Evolutionary conservation across 2,888 invertebrate species (phyloP).

Genomic region (Parnassius apollo): DNA sequence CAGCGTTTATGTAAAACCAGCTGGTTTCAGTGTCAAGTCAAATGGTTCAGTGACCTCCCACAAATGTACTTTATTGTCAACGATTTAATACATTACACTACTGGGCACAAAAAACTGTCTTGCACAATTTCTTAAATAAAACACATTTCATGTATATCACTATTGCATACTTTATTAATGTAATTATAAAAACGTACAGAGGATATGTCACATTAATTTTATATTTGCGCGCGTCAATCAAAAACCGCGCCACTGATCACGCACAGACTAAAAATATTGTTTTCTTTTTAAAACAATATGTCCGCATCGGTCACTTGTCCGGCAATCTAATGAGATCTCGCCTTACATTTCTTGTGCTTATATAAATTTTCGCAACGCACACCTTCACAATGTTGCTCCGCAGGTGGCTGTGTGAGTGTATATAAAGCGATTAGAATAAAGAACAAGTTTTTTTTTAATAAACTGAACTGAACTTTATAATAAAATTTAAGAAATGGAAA

Average conservation of each 20-base stretch:
- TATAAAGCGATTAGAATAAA: conserved; percentile 3
- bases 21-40: conserved; percentile 2
- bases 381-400: conserved; percentile 3
- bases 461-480: neutral
- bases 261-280: conserved; percentile 27
- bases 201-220: conserved; percentile 32
- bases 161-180: conserved; percentile 20
- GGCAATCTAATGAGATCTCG: conserved; percentile 38
- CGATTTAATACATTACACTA: conserved; percentile 5
- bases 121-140: conserved; percentile 6
- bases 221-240: conserved; percentile 26
- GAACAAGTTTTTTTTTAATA: conserved; percentile 28
- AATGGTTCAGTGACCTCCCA: conserved; percentile 3
- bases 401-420: conserved; percentile 13
- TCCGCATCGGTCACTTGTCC: conserved; percentile 35
- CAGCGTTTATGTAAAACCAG: conserved; percentile 5
- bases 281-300: conserved; percentile 27
- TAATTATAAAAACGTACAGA: conserved; percentile 12
- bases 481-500: conserved; percentile 13
- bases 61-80: neutral
- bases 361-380: conserved; percentile 39
- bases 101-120: neutral
- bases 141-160: conserved; percentile 21
- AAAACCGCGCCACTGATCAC: conserved; percentile 24
- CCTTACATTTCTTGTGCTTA: conserved; percentile 35